Evolutionary conservation across 2,797 vertebrate species (phyloP).

Genomic region (Ctenosaura bakeri): DNA sequence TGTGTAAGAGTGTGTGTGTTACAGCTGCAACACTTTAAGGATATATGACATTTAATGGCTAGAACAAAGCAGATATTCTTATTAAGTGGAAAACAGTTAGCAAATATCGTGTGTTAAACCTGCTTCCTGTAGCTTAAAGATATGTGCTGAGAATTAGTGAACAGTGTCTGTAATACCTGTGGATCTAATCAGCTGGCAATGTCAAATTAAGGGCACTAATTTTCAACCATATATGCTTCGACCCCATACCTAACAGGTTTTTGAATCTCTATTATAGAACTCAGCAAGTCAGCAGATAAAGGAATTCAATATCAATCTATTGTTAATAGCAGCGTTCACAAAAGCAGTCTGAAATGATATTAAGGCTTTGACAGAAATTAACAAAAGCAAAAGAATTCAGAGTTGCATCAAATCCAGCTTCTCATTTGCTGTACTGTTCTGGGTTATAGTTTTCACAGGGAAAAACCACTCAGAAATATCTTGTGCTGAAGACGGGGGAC

Average conservation of each 20-base stretch:
- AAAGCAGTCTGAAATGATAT: slow-evolving; percentile 52
- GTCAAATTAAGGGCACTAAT: slow-evolving; percentile 43
- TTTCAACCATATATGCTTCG: slow-evolving; percentile 48
- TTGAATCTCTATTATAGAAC: slow-evolving; percentile 22
- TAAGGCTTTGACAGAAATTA: slow-evolving; percentile 58
- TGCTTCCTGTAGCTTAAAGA: slow-evolving; percentile 16
- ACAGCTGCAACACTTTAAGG: too few relatives aligned
- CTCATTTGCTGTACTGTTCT: slow-evolving; percentile 57
- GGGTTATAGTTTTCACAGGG: slow-evolving; percentile 62
- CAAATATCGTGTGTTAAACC: neutral
- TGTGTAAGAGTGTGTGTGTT: too few relatives aligned
- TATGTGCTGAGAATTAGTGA: neutral
- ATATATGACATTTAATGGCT: neutral
- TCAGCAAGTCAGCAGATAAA: neutral
- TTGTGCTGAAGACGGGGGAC: slow-evolving; percentile 64
- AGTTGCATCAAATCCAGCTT: slow-evolving; percentile 58
- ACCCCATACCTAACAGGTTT: slow-evolving; percentile 25
- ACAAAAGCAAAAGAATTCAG: slow-evolving; percentile 57
- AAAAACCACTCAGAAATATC: slow-evolving; percentile 56
- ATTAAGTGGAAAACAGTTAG: neutral
- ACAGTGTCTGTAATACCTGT: slow-evolving; percentile 9
- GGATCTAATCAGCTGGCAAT: slow-evolving; percentile 45
- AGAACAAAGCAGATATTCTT: neutral
- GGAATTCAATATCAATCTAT: slow-evolving; percentile 59
- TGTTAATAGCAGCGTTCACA: slow-evolving; percentile 65